Percentiles rank a stretch among this genome's conserved stretches.
phyloP scores from a whole-genome alignment of 2,113 vertebrate species.

The Clarias magur region DNA sequence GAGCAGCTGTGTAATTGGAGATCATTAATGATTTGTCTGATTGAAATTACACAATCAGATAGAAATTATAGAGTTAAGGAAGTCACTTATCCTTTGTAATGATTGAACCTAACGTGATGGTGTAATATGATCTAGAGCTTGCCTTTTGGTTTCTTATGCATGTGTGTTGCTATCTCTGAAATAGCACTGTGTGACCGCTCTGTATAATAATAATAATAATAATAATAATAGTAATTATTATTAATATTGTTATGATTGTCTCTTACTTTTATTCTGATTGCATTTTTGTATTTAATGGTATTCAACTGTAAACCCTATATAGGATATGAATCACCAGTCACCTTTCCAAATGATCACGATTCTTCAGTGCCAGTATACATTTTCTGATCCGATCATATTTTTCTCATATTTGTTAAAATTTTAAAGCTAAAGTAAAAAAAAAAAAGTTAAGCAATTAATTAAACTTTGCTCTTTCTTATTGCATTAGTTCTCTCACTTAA shows the following conservation, averaged over 20 bases:
- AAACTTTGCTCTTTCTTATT: no score
- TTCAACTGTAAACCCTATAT: neutral
- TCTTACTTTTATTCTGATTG: neutral
- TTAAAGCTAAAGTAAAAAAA: no score
- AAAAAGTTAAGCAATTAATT: no score
- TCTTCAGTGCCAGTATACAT: no score
- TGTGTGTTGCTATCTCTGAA: no score
- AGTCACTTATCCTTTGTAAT: neutral
- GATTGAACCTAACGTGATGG: neutral
- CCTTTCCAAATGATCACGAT: no score
- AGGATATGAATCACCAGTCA: no score
- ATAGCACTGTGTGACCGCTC: neutral
- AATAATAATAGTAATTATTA: neutral
- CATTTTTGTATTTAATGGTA: neutral
- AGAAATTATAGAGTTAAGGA: neutral
- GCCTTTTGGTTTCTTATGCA: neutral
- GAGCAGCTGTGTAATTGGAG: neutral
- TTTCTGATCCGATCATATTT: no score
- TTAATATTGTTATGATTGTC: neutral
- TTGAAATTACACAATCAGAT: neutral
- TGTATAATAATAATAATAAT: neutral
- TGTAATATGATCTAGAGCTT: neutral
- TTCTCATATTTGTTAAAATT: no score
- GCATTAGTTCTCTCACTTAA: no score
- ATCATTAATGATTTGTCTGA: neutral